Evolutionary conservation across 2,888 invertebrate genomes (phyloP), one percentile per base, ranked within the genome.

Genomic region (Caenorhabditis afra): DNA sequence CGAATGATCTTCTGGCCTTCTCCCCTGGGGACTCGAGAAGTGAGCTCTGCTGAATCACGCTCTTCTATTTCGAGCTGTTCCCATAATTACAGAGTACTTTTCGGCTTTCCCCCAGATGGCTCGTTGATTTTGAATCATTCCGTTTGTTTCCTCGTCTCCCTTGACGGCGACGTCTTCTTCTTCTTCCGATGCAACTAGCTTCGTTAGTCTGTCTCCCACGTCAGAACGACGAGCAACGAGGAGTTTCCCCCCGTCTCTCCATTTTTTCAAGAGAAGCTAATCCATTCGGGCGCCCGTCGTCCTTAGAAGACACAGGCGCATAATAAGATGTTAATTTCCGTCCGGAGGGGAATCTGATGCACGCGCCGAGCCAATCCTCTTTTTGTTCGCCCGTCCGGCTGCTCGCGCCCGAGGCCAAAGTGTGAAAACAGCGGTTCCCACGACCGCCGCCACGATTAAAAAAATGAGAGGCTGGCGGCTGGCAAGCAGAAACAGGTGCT

Each of bases 281-380:
- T 68, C 59, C 59, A 68, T 53, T 59, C 53, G 39, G 29, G 44
- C 22, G 50, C 14, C n/a, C 22, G 7, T 61, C 29, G 39, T 57
- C 39, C 39, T 65, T n/a, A 49, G 1, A 29, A 59, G 18, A 59
- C 39, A 50, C 14, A 70, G 35, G 23, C 49, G 55, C 70, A 59
- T 70, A 71, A 62, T 62, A 62, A 71, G 71, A 71, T 71, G 71
- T 62, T 71, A 71, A 71, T 71, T 29, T 71, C 57, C 23, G 20
- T 39, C 20, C 29, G 29, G 29, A 29, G 29, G 29, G 29, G 53
- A 53, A 68, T 41, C 55, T 47, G 29, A 59, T 12, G 59, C 20
- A 29, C 16, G n/a, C 50, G n/a, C 8, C 8, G 11, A 22, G 22
- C 10, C 22, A 41, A 55, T 37, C 18, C 55, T 18, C 55, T 55